A percentile compares a stretch with the other conserved stretches of the same genome.
These are phyloP conservation scores for Sus cebifrons DNA, from an alignment of 2,797 vertebrate genomes.

Conservation along the genomic window DNA sequence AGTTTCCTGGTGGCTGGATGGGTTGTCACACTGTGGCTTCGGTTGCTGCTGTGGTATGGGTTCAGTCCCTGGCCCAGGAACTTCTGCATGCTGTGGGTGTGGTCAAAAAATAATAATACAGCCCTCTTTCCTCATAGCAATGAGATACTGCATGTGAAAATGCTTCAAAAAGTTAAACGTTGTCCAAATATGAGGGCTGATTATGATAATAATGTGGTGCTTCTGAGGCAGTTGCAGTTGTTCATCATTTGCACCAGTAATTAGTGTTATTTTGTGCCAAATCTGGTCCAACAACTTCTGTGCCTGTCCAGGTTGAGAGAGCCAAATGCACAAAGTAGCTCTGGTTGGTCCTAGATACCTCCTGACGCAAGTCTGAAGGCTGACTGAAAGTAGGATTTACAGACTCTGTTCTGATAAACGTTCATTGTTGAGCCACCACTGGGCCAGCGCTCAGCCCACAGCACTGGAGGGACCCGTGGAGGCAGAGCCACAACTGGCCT, in stretches of 20 bases:
- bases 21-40: too few relatives aligned
- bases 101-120: not conserved
- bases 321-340: not conserved
- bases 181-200: not conserved
- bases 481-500: not conserved
- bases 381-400: not conserved
- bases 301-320: not conserved
- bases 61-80: too few relatives aligned
- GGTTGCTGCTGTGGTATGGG: too few relatives aligned
- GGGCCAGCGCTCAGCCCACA: not conserved
- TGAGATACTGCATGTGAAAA: not conserved
- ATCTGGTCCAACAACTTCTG: not conserved
- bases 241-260: not conserved
- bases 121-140: not conserved
- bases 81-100: too few relatives aligned
- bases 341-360: not conserved
- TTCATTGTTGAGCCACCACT: not conserved
- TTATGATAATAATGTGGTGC: not conserved
- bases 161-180: not conserved
- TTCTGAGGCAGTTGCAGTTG: not conserved
- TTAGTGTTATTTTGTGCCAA: not conserved
- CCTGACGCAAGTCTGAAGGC: not conserved
- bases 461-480: fast-evolving
- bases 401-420: not conserved
- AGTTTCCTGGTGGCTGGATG: not conserved